A percentile compares a stretch with the other conserved stretches of the same genome.
These are phyloP conservation scores for Choristoneura rosaceana DNA, from an alignment of 2,888 invertebrate genomes.

Conservation along the genomic window DNA sequence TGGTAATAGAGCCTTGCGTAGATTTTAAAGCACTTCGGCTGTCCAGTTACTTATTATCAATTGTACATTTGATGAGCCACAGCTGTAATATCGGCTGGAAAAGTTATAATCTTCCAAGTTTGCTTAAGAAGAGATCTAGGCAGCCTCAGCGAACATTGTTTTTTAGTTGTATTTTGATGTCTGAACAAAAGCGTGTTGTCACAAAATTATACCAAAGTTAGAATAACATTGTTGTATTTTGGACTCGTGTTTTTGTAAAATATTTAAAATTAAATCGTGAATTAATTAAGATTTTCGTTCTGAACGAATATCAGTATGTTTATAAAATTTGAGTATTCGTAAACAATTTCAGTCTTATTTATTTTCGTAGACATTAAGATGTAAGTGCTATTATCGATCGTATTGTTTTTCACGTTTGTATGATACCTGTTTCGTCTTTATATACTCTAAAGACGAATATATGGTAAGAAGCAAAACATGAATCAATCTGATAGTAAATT, in stretches of 20 bases:
- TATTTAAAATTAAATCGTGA: constrained; percentile 22
- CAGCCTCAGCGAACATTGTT: constrained; percentile 19
- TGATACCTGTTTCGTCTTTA: constrained; percentile 60
- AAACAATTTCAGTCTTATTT: constrained; percentile 29
- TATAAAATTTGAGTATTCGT: constrained; percentile 22
- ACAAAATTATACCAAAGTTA: constrained; percentile 80
- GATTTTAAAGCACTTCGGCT: not conserved
- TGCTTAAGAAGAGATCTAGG: constrained; percentile 13
- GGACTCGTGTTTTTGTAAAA: constrained; percentile 40
- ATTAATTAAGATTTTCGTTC: constrained; percentile 41
- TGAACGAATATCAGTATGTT: constrained; percentile 41
- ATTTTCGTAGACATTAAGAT: constrained; percentile 36
- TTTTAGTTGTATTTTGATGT: constrained; percentile 15
- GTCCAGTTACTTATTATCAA: not conserved
- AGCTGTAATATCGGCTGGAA: constrained; percentile 15
- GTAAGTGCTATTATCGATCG: constrained; percentile 44
- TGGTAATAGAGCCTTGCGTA: not conserved
- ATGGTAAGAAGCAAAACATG: constrained; percentile 49
- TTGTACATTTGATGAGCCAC: not conserved
- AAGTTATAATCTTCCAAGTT: constrained; percentile 10
- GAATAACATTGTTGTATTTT: constrained; percentile 48
- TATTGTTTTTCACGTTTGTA: constrained; percentile 35
- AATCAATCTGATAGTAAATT: constrained; percentile 36
- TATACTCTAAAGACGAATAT: constrained; percentile 55
- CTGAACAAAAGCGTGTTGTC: constrained; percentile 60